These are phyloP conservation scores for Eospalax fontanierii DNA, from an alignment of 2,797 vertebrate species.

Conservation along the genomic window DNA sequence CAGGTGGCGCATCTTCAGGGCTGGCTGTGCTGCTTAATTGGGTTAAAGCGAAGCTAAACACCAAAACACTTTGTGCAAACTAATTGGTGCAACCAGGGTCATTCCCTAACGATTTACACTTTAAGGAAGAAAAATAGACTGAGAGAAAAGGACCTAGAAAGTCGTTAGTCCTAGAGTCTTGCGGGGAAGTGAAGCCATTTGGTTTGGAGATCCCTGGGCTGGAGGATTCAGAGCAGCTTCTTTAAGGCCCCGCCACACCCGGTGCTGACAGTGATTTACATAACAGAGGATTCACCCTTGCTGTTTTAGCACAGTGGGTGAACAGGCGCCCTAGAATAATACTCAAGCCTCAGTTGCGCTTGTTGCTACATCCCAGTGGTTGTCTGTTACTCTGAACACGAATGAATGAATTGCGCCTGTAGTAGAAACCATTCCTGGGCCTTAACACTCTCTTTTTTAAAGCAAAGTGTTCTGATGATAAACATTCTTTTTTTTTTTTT, in stretches of 20 bases:
- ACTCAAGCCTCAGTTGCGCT: constrained; percentile 12
- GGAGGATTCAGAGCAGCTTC: background rate
- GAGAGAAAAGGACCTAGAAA: constrained; percentile 47
- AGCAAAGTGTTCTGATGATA: constrained; percentile 35
- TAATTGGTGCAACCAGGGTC: constrained; percentile 79
- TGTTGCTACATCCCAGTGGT: constrained; percentile 58
- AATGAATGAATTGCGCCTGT: constrained; percentile 60
- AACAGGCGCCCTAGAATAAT: constrained; percentile 46
- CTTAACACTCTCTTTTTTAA: constrained; percentile 20
- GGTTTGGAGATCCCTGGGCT: background rate
- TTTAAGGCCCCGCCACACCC: background rate
- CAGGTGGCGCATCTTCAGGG: constrained; percentile 78
- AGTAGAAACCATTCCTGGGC: constrained; percentile 31
- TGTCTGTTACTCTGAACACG: constrained; percentile 66
- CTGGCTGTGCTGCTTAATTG: constrained; percentile 81
- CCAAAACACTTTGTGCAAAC: constrained; percentile 76
- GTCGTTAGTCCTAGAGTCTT: constrained; percentile 49
- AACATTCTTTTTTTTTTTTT: background rate
- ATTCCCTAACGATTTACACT: constrained; percentile 78
- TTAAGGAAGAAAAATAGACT: constrained; percentile 65
- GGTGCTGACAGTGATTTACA: constrained; percentile 72
- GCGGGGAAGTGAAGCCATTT: constrained; percentile 49
- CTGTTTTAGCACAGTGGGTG: background rate
- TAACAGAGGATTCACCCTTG: constrained; percentile 32
- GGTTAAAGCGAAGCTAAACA: constrained; percentile 81